Evolutionary conservation across 1,140 invertebrate genomes (phyloP).

Genomic region (Zaprionus nigranus): DNA sequence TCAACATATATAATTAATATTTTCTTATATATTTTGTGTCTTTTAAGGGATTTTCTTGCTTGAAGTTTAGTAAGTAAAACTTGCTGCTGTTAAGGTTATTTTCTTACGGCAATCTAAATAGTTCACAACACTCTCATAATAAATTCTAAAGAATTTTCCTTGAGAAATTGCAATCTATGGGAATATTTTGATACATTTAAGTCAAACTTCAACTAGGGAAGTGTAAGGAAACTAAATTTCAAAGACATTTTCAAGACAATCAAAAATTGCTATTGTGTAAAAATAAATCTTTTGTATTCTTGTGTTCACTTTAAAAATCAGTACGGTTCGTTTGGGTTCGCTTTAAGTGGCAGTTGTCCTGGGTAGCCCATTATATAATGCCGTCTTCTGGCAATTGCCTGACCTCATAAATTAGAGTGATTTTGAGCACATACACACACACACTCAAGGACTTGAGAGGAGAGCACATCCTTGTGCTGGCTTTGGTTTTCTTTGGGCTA

Average conservation of each 20-base stretch:
- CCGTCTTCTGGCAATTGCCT: slow-evolving; percentile 34
- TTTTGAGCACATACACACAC: slow-evolving; percentile 14
- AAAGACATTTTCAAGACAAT: not conserved
- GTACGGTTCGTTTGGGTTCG: not conserved
- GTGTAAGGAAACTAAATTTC: not conserved
- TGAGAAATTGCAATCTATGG: not conserved
- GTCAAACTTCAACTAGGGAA: not conserved
- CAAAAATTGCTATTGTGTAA: not conserved
- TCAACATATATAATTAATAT: no score
- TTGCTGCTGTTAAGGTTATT: no score
- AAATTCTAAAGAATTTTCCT: not conserved
- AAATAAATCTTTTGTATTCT: not conserved
- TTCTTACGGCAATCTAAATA: no score
- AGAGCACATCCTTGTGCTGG: slow-evolving; percentile 41
- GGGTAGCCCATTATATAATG: slow-evolving; percentile 1
- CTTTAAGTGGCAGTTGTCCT: slow-evolving; percentile 18
- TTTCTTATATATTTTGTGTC: no score
- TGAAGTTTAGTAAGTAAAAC: no score
- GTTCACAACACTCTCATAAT: no score
- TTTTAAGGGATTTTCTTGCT: no score
- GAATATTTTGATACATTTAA: not conserved
- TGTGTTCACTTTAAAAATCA: not conserved
- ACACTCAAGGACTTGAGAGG: slow-evolving; percentile 6
- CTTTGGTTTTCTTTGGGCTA: slow-evolving; percentile 18
- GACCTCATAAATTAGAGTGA: slow-evolving; percentile 52